phyloP scores from a whole-genome alignment of 53 echinoderm and acorn worm genomes.

The Echinometra lucunter region DNA sequence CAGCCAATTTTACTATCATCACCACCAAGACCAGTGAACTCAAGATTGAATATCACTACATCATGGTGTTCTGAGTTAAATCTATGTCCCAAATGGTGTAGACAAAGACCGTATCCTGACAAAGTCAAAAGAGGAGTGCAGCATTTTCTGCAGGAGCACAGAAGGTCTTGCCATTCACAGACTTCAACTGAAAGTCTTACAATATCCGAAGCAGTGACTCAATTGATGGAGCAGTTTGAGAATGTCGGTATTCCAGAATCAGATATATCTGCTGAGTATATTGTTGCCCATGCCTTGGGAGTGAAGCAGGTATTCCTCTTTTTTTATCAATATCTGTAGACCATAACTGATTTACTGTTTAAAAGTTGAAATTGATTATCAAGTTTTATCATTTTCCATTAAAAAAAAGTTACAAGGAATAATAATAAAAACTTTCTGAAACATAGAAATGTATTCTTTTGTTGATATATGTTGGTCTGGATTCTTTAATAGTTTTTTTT shows the following conservation, averaged over 20 bases:
- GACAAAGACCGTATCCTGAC: background rate
- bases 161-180: background rate
- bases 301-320: constrained; percentile 70
- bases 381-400: too few species aligned
- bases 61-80: background rate
- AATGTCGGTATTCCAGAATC: constrained; percentile 79
- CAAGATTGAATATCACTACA: background rate
- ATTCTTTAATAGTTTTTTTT: too few species aligned
- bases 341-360: too few species aligned
- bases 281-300: constrained; percentile 82
- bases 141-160: background rate
- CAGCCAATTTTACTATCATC: background rate
- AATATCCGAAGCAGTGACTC: constrained; percentile 53
- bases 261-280: constrained; percentile 75
- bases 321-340: too few species aligned
- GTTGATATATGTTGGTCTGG: too few species aligned
- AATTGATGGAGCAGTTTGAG: constrained; percentile 61
- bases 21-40: background rate
- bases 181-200: constrained; percentile 23
- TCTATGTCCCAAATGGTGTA: background rate
- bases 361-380: too few species aligned
- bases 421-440: too few species aligned
- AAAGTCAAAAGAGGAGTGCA: background rate
- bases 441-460: too few species aligned
- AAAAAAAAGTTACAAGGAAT: too few species aligned